These are phyloP conservation scores for Erythrolamprus reginae DNA, from an alignment of 2,113 vertebrate genomes.

Conservation along the genomic window DNA sequence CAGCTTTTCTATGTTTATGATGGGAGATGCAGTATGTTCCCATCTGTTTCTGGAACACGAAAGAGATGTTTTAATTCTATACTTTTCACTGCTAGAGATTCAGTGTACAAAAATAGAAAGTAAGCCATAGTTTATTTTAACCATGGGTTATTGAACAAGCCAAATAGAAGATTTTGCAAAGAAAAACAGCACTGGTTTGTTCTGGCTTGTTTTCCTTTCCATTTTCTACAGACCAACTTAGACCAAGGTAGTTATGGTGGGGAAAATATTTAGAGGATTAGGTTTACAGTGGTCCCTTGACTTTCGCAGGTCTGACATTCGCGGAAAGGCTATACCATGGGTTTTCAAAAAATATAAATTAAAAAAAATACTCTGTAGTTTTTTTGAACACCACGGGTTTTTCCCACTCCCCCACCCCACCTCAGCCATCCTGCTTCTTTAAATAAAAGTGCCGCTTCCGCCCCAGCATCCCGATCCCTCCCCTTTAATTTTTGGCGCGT, in stretches of 20 bases:
- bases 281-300: too few species aligned
- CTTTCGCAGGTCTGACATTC: too few species aligned
- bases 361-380: too few species aligned
- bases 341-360: too few species aligned
- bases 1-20: neutral
- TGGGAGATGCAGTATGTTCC: neutral
- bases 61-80: neutral
- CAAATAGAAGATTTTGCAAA: neutral
- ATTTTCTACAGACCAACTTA: neutral
- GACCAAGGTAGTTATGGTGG: neutral
- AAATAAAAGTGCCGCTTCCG: too few species aligned
- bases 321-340: too few species aligned
- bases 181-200: neutral
- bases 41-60: neutral
- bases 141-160: neutral
- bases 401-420: too few species aligned
- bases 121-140: neutral
- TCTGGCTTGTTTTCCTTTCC: neutral
- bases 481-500: too few species aligned
- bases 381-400: too few species aligned
- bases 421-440: too few species aligned
- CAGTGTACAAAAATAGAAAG: neutral
- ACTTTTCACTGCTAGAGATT: neutral
- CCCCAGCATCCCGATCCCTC: too few species aligned
- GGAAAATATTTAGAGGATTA: neutral